A percentile compares a stretch with the other conserved stretches of the same genome.
Evolutionary conservation across 2,797 vertebrate species (phyloP).

Genomic region (Psittacula derbiana): DNA sequence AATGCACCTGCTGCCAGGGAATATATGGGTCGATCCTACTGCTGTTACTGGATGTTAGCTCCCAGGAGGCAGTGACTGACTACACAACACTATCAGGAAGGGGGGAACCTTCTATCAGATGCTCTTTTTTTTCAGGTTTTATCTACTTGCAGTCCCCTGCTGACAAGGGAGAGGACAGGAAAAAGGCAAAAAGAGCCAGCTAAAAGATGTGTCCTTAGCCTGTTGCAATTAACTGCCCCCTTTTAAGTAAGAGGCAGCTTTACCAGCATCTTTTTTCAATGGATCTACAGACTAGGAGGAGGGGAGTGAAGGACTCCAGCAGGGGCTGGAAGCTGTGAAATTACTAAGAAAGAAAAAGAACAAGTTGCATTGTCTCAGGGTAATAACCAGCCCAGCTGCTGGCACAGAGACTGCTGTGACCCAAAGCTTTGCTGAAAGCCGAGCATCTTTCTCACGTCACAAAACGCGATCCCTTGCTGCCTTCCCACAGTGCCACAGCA

Average conservation of each 20-base stretch:
- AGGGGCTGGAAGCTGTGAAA: slow-evolving; percentile 2
- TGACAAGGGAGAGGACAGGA: background rate
- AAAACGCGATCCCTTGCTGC: background rate
- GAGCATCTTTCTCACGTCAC: background rate
- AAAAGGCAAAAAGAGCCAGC: background rate
- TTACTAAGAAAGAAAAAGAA: slow-evolving; percentile 28
- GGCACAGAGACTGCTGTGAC: background rate
- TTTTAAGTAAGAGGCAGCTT: background rate
- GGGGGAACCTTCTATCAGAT: background rate
- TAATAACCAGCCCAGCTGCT: slow-evolving; percentile 1
- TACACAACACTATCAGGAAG: background rate
- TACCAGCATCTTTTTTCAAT: background rate
- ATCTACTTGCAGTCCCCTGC: background rate
- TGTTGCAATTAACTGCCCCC: background rate
- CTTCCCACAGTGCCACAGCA: background rate
- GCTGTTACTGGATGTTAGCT: background rate
- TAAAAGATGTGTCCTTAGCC: background rate
- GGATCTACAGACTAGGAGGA: background rate
- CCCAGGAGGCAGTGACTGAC: background rate
- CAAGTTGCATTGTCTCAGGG: slow-evolving; percentile 21
- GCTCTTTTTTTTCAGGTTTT: background rate
- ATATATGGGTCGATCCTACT: accelerated
- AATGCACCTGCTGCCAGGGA: slow-evolving; percentile 10
- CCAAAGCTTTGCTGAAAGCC: background rate
- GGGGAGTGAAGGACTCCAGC: background rate